phyloP scores from a whole-genome alignment of 2,113 vertebrate genomes.

The Oostethus manadensis region DNA sequence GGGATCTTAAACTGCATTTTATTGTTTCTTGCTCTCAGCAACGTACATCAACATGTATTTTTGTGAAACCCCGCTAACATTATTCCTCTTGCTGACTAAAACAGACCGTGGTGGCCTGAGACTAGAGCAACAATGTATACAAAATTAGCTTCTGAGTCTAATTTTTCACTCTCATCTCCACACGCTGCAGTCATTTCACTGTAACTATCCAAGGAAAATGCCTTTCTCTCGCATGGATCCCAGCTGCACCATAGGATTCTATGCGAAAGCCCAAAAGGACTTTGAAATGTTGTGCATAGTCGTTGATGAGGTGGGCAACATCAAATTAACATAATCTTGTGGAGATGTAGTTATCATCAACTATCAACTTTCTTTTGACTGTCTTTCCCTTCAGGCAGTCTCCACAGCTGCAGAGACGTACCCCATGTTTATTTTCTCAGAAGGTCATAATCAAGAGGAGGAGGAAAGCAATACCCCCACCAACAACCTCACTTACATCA shows the following conservation, averaged over 20 bases:
- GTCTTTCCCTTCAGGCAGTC: slow-evolving; percentile 66
- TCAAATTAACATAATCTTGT: neutral
- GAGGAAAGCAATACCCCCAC: slow-evolving; percentile 35
- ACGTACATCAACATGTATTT: no score
- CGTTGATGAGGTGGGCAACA: slow-evolving; percentile 66
- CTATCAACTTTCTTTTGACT: neutral
- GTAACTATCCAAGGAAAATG: slow-evolving; percentile 82
- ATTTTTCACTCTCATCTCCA: neutral
- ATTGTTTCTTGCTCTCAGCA: no score
- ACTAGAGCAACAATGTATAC: neutral
- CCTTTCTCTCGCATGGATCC: slow-evolving; percentile 85
- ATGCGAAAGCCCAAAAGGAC: slow-evolving; percentile 71
- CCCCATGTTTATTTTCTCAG: slow-evolving; percentile 83
- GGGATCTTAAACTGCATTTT: no score
- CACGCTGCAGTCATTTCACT: slow-evolving; percentile 80
- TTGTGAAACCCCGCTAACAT: no score
- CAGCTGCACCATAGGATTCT: slow-evolving; percentile 88
- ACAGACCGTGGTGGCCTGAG: neutral
- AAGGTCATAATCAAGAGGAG: slow-evolving; percentile 72
- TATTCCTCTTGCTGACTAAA: neutral
- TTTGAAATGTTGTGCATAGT: slow-evolving; percentile 73
- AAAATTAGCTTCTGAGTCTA: neutral
- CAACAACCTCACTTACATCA: slow-evolving; percentile 47
- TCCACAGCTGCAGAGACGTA: slow-evolving; percentile 74
- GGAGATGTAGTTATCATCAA: neutral